Conservation (phyloP, 2,888 invertebrate species). For the Acanthosepion pharaonis region DNA sequence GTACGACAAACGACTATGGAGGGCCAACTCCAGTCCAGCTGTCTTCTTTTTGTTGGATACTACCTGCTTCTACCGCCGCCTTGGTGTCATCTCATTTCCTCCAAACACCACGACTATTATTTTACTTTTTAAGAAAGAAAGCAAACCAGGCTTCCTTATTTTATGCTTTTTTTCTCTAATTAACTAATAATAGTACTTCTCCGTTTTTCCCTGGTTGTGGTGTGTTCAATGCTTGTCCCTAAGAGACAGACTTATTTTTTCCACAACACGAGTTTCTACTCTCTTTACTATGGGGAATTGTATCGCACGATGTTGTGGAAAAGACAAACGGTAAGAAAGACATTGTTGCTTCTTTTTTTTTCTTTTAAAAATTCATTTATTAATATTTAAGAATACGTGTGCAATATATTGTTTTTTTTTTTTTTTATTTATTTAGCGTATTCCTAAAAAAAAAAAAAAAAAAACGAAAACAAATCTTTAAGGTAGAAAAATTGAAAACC, state of each 20-base stretch:
- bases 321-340: conserved; percentile 44
- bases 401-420: no score
- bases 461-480: no score
- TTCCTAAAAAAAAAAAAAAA: no score
- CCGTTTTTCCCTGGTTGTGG: neutral
- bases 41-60: neutral
- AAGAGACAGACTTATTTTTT: neutral
- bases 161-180: neutral
- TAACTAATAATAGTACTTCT: neutral
- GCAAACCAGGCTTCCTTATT: neutral
- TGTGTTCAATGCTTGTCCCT: neutral
- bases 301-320: conserved; percentile 42
- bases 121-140: neutral
- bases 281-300: conserved; percentile 45
- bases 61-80: neutral
- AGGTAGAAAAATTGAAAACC: neutral
- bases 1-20: neutral
- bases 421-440: no score
- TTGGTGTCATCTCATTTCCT: neutral
- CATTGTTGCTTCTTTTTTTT: neutral
- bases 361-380: no score
- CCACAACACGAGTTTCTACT: neutral
- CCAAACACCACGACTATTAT: neutral
- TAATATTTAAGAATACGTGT: no score
- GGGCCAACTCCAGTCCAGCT: neutral